Evolutionary conservation across 2,888 invertebrate species (phyloP), one percentile per base, ranked within the genome.

Genomic region (Cremastobaeus sp.): DNA sequence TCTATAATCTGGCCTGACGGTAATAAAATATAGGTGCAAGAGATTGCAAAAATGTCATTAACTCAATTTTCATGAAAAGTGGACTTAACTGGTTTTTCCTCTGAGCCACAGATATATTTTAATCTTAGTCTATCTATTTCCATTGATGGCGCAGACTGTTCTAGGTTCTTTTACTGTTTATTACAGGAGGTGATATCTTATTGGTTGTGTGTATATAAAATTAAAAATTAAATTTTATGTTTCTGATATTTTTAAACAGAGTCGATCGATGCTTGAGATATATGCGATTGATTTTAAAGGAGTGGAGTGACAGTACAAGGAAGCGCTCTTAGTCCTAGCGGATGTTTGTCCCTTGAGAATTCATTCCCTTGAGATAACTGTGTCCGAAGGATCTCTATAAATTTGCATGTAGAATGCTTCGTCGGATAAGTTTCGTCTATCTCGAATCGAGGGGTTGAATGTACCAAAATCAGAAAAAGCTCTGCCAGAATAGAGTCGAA

Each of bases 311-410:
- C 87, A 86, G 87, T 86, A 88, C 87, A 88, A 87, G 87, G 87
- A 88, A 88, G 87, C 86, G 87, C 87, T 87, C 86, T 88, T 88
- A 88, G 87, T 86, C 84, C 83, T 83, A 82, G 85, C 82, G 83
- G 83, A 82, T 83, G 78, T 76, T 78, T 78, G 76, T 85, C 85
- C 83, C 86, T 59, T 35, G 85, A 81, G 85, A 81, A 79, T 84
- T 84, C 83, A 80, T 55, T 69, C 82, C 82, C 81, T 68, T 76
- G 73, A 79, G 79, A 68, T 66, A 74, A 48, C 76, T 79, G 54
- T 86, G 86, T 86, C 86, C 86, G 85, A 87, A 85, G 86, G 85
- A 87, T 86, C 85, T 86, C 86, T 85, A 87, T 87, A 86, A 87
- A 87, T 87, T 87, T 87, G 86, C 87, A 87, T 87, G 85, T 87